These are phyloP conservation scores for Odontamblyopus lacepedii DNA, from an alignment of 2,797 vertebrate species.

Conservation along the genomic window DNA sequence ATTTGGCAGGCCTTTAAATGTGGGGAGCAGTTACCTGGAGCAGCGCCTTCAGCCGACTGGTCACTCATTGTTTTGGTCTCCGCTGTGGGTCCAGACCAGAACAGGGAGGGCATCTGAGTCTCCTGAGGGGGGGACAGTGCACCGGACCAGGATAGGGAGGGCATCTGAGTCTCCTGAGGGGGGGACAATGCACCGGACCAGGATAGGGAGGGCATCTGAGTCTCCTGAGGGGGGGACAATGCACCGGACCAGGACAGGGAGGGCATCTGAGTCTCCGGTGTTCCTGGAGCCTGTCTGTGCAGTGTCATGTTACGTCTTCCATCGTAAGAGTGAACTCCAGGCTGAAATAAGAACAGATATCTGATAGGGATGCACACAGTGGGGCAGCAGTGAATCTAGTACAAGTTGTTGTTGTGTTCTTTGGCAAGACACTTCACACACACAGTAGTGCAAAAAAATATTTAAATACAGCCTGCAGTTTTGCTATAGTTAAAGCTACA, in stretches of 20 bases:
- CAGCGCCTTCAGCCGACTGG: background rate
- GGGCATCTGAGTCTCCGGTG: conserved; percentile 15
- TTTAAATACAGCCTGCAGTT: too few species aligned
- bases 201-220: background rate
- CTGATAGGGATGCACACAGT: background rate
- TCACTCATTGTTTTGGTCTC: background rate
- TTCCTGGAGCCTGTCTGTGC: conserved; percentile 33
- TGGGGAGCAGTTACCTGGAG: background rate
- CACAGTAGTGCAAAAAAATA: too few species aligned
- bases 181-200: background rate
- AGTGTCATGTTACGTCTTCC: conserved; percentile 8
- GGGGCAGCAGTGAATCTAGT: too few species aligned
- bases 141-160: background rate
- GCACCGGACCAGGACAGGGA: background rate
- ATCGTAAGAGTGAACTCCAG: conserved; percentile 30
- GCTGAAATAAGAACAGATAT: conserved; percentile 42
- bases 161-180: background rate
- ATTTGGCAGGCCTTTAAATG: too few species aligned
- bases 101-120: background rate
- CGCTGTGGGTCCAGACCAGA: background rate
- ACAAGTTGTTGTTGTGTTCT: too few species aligned
- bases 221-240: background rate
- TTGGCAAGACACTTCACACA: too few species aligned
- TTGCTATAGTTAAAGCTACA: too few species aligned
- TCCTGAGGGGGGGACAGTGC: background rate